Percentiles rank a stretch among this genome's conserved stretches.
Evolutionary conservation across 2,797 vertebrate genomes (phyloP).

Genomic region (Trachurus trachurus): DNA sequence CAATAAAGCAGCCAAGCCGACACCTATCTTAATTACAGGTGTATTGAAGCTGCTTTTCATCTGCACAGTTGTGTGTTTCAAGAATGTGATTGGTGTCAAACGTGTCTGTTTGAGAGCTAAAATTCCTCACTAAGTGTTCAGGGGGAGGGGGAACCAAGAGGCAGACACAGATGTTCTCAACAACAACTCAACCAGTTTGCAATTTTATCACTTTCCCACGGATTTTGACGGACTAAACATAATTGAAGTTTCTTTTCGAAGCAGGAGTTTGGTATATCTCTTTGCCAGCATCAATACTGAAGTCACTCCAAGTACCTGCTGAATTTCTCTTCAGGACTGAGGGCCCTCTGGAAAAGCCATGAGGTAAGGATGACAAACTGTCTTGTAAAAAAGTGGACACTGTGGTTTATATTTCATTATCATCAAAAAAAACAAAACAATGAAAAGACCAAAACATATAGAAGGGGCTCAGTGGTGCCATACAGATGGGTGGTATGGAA

Average conservation of each 20-base stretch:
- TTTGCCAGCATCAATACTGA: conserved; percentile 21
- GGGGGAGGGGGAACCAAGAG: background rate
- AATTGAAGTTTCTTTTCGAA: background rate
- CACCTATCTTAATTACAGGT: background rate
- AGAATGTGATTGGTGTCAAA: conserved; percentile 16
- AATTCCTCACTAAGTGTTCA: background rate
- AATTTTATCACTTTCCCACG: background rate
- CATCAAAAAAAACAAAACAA: background rate
- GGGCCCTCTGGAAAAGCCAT: conserved; percentile 47
- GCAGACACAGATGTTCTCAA: background rate
- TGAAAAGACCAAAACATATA: background rate
- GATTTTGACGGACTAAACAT: background rate
- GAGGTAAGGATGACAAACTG: conserved; percentile 60
- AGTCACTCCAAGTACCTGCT: background rate
- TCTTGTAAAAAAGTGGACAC: background rate
- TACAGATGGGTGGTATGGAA: background rate
- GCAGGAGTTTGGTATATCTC: background rate
- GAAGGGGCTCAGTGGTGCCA: too few relatives aligned
- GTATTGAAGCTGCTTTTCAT: background rate
- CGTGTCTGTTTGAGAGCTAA: background rate
- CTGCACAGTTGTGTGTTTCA: background rate
- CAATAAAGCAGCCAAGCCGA: background rate
- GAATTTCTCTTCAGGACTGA: conserved; percentile 4
- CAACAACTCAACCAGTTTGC: background rate
- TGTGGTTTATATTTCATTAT: background rate